Evolutionary conservation across 2,888 invertebrate species (phyloP).

Genomic region (Atrina japonica): DNA sequence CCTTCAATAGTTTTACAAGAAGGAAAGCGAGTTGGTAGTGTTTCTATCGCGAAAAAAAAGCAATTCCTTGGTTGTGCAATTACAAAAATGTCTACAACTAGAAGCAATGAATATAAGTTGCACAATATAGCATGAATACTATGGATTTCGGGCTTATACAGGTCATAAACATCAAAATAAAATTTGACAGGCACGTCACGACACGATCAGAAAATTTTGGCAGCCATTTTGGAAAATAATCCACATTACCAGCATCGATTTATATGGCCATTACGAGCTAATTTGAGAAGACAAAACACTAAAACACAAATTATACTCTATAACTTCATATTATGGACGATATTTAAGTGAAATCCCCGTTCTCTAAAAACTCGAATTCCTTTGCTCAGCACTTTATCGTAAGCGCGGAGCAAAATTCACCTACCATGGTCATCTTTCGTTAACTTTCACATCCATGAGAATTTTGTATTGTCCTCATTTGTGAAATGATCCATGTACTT

Average conservation of each 20-base stretch:
- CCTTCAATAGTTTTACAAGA: too few species aligned
- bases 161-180: constrained; percentile 4
- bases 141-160: too few species aligned
- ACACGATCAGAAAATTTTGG: constrained; percentile 58
- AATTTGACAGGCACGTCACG: constrained; percentile 61
- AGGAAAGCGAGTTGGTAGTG: too few species aligned
- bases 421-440: constrained; percentile 56
- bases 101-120: too few species aligned
- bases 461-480: constrained; percentile 38
- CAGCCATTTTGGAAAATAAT: constrained; percentile 72
- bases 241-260: constrained; percentile 32
- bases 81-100: too few species aligned
- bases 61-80: too few species aligned
- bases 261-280: background rate
- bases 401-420: constrained; percentile 36
- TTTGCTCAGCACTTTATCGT: constrained; percentile 28
- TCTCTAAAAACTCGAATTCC: too few species aligned
- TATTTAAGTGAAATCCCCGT: too few species aligned
- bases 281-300: background rate
- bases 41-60: too few species aligned
- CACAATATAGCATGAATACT: too few species aligned
- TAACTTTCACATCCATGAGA: constrained; percentile 48
- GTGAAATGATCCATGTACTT: constrained; percentile 41
- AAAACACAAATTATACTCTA: background rate
- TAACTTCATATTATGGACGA: too few species aligned